Conservation (phyloP, 2,888 invertebrate species). For the Plagiodera versicolora region DNA sequence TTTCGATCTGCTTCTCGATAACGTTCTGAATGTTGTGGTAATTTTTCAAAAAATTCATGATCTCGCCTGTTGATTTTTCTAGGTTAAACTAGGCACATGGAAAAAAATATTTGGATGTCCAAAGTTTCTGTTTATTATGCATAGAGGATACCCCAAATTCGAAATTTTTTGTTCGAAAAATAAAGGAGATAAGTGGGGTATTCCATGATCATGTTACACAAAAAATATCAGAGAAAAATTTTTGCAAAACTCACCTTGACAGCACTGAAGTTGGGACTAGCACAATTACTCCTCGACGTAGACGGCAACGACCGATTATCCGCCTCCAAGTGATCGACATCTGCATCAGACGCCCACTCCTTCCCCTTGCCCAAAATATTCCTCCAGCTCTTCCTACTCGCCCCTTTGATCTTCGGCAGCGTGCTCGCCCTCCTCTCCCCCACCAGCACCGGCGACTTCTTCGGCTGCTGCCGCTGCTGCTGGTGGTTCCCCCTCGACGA, state of each 20-base stretch:
- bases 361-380: conserved; percentile 50
- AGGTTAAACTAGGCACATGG: too few species aligned
- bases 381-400: conserved; percentile 50
- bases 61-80: too few species aligned
- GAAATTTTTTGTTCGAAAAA: too few species aligned
- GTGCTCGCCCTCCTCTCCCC: conserved; percentile 48
- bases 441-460: conserved; percentile 36
- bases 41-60: too few species aligned
- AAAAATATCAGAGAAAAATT: too few species aligned
- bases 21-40: too few species aligned
- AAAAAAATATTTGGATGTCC: too few species aligned
- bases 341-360: conserved; percentile 47
- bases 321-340: conserved; percentile 37
- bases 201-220: too few species aligned
- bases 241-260: conserved; percentile 18
- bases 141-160: too few species aligned
- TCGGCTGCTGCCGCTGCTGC: conserved; percentile 31
- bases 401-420: conserved; percentile 48
- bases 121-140: too few species aligned
- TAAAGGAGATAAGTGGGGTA: too few species aligned
- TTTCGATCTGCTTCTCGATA: too few species aligned
- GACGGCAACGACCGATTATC: conserved; percentile 51
- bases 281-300: conserved; percentile 50
- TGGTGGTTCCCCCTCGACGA: conserved; percentile 11
- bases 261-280: conserved; percentile 40